Evolutionary conservation across 2,797 vertebrate genomes (phyloP), one percentile per base, ranked within the genome.

Genomic region (Sciurus vulgaris): DNA sequence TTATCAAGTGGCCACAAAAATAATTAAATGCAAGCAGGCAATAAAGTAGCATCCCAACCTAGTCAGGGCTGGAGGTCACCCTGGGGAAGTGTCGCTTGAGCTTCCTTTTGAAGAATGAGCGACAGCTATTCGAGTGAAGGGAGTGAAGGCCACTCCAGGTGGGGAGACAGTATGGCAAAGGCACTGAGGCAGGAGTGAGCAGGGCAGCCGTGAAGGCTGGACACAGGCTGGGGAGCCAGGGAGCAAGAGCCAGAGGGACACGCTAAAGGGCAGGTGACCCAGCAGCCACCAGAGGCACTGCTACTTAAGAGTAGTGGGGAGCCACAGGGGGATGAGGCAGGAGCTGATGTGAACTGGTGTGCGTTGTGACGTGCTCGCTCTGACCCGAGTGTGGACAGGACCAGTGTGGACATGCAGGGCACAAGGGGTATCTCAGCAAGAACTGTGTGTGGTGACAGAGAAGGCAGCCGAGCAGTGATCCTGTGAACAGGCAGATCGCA

Each of bases 361-460:
- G 24, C 4, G 0, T 38, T 77, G 26, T 61, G 14, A 47, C 4
- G 33, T 28, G 15, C 82, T 54, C 26, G 18, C 26, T 44, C 44
- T 61, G 70, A 14, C 47, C 1, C 3, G 5, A n/a, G 56, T 74
- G 41, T 77, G 49, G 11, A 26, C 26, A 14, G 12, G 13, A 14
- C 8, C 59, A 10, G 8, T 22, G 51, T 49, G 51, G 56, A 41
- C 5, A 1, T 33, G 26, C 8, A 33, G 54, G 22, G 9, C 8
- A 4, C 1, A 11, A 18, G 5, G 24, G 11, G 6, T 4, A 26
- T 51, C 5, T 33, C 65, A 12, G 69, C 3, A 14, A 28, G 59
- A 35, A 7, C 18, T 20, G 0, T 1, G 6, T 1, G 1, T 17
- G 12, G 63, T 1, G 14, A n/a, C 44, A 13, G 33, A 41, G 69